These are phyloP conservation scores for Heterodera filipjevi DNA, from an alignment of 2,888 invertebrate genomes.

Conservation along the genomic window DNA sequence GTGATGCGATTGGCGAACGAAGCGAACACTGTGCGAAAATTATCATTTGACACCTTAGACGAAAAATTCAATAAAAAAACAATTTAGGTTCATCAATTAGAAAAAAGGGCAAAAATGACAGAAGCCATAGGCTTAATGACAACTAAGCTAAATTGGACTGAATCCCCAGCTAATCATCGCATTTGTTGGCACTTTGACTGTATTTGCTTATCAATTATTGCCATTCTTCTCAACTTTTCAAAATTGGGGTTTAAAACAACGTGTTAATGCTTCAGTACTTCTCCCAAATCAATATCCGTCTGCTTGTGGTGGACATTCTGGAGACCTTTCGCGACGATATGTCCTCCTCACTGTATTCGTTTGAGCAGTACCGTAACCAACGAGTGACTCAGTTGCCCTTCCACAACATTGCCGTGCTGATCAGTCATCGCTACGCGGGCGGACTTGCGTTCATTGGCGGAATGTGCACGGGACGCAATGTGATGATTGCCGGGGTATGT, in stretches of 20 bases:
- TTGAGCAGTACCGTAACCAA: constrained; percentile 55
- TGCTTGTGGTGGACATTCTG: constrained; percentile 57
- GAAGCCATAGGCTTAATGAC: too few species aligned
- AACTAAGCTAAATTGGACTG: too few species aligned
- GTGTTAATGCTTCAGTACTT: constrained; percentile 52
- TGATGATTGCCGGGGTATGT: constrained; percentile 46
- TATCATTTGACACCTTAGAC: too few species aligned
- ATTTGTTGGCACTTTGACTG: too few species aligned
- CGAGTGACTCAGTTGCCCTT: constrained; percentile 52
- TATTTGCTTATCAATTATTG: too few species aligned
- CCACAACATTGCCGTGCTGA: constrained; percentile 59
- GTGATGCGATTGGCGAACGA: constrained; percentile 57
- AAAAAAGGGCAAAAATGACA: not conserved
- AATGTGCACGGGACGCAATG: constrained; percentile 56
- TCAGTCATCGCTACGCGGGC: constrained; percentile 60
- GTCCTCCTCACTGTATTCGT: constrained; percentile 52
- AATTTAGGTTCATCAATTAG: not conserved
- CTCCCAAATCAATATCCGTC: constrained; percentile 56
- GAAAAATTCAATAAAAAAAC: too few species aligned
- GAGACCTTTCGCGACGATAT: constrained; percentile 57
- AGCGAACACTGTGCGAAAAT: constrained; percentile 57
- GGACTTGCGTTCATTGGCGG: constrained; percentile 62
- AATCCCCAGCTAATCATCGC: too few species aligned
- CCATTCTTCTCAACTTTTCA: too few species aligned
- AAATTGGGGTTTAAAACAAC: too few species aligned